Evolutionary conservation across 2,113 vertebrate genomes (phyloP).

Genomic region (Numida meleagris): DNA sequence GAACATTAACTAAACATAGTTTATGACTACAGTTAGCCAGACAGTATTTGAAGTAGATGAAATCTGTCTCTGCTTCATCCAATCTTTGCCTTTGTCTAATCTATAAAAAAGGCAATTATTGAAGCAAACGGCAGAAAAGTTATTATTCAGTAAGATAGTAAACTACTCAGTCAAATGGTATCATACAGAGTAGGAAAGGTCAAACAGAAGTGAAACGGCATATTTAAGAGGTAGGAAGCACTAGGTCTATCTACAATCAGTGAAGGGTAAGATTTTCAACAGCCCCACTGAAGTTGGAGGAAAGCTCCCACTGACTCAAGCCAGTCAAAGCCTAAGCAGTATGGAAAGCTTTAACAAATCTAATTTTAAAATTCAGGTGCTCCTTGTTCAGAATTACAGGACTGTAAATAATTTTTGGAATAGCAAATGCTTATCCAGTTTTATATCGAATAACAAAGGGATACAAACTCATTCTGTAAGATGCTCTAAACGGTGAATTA

Average conservation of each 20-base stretch:
- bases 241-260: neutral
- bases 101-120: neutral
- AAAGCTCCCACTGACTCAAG: neutral
- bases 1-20: neutral
- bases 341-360: neutral
- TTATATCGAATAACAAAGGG: neutral
- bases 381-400: neutral
- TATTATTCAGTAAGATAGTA: neutral
- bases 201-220: neutral
- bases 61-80: neutral
- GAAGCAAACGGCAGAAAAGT: neutral
- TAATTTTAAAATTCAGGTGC: neutral
- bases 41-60: neutral
- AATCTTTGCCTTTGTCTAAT: neutral
- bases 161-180: neutral
- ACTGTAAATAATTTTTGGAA: neutral
- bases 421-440: neutral
- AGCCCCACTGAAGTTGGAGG: neutral
- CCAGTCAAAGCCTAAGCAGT: neutral
- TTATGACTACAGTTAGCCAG: neutral
- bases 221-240: neutral
- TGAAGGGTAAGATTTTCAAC: neutral
- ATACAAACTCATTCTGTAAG: neutral
- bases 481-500: neutral
- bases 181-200: neutral